Evolutionary conservation across 2,888 invertebrate genomes (phyloP).

Genomic region (Hydrotaea cyrtoneurina): DNA sequence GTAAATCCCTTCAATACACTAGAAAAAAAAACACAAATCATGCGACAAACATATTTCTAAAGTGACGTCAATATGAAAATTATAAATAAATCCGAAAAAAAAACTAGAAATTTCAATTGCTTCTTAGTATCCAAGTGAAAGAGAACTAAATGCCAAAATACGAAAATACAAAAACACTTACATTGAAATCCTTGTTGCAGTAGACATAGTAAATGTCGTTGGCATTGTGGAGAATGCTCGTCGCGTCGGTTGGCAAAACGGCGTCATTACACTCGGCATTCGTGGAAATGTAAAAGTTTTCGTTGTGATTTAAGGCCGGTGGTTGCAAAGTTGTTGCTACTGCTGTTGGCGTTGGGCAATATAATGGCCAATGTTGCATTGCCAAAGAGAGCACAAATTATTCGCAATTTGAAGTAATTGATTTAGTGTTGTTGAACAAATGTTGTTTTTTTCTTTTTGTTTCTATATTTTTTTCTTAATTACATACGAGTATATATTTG

Average conservation of each 20-base stretch:
- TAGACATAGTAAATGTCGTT: constrained; percentile 76
- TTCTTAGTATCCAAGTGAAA: too few relatives aligned
- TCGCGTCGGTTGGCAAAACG: constrained; percentile 63
- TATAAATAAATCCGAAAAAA: too few relatives aligned
- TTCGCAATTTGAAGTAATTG: neutral
- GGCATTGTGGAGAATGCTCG: constrained; percentile 47
- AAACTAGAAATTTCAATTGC: too few relatives aligned
- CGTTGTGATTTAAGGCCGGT: constrained; percentile 47
- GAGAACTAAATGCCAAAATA: too few relatives aligned
- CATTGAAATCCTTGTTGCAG: constrained; percentile 78
- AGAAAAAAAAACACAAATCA: too few relatives aligned
- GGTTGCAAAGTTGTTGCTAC: constrained; percentile 69
- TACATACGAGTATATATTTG: too few relatives aligned
- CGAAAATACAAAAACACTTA: constrained; percentile 72
- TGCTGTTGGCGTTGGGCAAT: constrained; percentile 37
- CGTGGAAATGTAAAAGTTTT: constrained; percentile 58
- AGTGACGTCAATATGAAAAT: neutral
- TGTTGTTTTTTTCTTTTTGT: too few relatives aligned
- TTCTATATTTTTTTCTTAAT: too few relatives aligned
- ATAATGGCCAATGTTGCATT: constrained; percentile 63
- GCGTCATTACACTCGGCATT: constrained; percentile 63
- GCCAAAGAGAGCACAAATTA: constrained; percentile 28
- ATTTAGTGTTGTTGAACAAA: too few relatives aligned
- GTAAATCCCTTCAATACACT: too few relatives aligned
- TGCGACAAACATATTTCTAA: too few relatives aligned